Percentiles rank a stretch among this genome's conserved stretches.
These are phyloP conservation scores for Epinephelus malabaricus DNA, from an alignment of 2,797 vertebrate genomes.

Conservation along the genomic window DNA sequence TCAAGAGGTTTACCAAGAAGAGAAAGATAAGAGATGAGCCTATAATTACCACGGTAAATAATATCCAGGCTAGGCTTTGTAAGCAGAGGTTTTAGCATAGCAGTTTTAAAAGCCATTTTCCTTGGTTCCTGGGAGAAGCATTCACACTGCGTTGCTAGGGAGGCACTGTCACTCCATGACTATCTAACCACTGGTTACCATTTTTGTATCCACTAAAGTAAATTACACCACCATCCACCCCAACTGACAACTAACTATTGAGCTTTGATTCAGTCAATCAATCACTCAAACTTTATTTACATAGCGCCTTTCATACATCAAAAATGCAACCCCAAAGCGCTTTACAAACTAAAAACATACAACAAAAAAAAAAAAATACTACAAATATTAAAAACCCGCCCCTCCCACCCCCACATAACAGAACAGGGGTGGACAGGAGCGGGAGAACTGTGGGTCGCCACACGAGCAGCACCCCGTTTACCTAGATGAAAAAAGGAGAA, in stretches of 20 bases:
- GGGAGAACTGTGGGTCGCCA: too few species aligned
- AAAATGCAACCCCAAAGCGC: too few species aligned
- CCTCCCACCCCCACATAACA: too few species aligned
- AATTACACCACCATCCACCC: background rate
- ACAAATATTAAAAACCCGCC: too few species aligned
- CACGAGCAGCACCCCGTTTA: too few species aligned
- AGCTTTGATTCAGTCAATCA: background rate
- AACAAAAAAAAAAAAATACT: too few species aligned
- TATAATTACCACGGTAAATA: background rate
- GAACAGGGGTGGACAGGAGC: too few species aligned
- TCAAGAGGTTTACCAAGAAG: background rate
- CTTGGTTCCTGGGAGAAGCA: slow-evolving; percentile 8
- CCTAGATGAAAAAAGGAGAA: too few species aligned
- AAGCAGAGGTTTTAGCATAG: background rate
- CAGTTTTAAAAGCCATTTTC: background rate
- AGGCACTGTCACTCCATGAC: slow-evolving; percentile 2
- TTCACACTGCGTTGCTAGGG: background rate
- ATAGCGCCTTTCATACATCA: too few species aligned
- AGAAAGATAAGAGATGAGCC: background rate
- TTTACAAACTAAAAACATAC: too few species aligned
- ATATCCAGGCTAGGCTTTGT: background rate
- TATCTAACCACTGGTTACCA: background rate
- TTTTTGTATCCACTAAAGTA: background rate
- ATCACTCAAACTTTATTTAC: too few species aligned
- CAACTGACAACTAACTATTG: background rate